phyloP scores from a whole-genome alignment of 2,888 invertebrate genomes.

The Apeira syringaria region DNA sequence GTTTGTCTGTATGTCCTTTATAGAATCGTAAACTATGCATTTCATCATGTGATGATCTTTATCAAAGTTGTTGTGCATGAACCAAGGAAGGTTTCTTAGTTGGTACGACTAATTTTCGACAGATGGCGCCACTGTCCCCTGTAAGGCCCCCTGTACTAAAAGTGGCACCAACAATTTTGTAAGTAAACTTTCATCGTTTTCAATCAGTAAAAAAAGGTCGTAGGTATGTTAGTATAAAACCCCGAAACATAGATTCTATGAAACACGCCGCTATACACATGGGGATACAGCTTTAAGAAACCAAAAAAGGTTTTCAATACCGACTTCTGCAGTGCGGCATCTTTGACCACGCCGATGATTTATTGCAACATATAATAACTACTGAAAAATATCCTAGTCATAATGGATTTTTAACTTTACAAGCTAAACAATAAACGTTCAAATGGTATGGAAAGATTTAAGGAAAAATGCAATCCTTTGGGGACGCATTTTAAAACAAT shows the following conservation, averaged over 20 bases:
- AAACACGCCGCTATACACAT: background rate
- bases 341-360: conserved; percentile 6
- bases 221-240: no score
- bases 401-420: conserved; percentile 16
- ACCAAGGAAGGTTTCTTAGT: no score
- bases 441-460: conserved; percentile 2
- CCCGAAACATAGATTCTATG: background rate
- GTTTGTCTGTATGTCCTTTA: no score
- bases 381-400: background rate
- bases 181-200: no score
- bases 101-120: no score
- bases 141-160: no score
- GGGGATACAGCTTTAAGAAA: background rate
- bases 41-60: no score
- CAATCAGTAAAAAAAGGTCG: no score
- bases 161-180: no score
- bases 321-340: conserved; percentile 3
- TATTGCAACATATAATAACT: conserved; percentile 2
- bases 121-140: no score
- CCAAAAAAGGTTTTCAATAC: conserved; percentile 2
- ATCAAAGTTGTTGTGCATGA: no score
- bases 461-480: background rate
- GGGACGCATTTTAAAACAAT: conserved; percentile 9
- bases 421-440: background rate
- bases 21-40: no score